Conservation (phyloP, 1,140 invertebrate species). For the Drosophila arizonae region DNA sequence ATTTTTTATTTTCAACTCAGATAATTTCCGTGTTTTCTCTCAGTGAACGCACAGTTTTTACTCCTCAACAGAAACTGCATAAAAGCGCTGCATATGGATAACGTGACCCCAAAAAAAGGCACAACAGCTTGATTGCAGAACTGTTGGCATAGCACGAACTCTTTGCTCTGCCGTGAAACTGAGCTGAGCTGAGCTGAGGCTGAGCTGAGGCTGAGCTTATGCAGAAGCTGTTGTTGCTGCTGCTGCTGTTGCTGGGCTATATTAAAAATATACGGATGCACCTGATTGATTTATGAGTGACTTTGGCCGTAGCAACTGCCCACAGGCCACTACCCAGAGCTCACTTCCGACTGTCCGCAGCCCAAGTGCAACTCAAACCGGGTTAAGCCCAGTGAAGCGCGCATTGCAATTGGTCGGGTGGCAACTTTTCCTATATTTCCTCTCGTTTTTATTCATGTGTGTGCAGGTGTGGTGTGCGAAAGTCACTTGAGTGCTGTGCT, state of each 20-base stretch:
- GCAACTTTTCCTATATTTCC: not conserved
- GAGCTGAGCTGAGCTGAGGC: slow-evolving; percentile 1
- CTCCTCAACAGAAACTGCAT: not conserved
- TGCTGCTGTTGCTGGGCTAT: slow-evolving; percentile 37
- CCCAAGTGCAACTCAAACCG: not conserved
- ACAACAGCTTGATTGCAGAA: not conserved
- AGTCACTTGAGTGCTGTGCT: not conserved
- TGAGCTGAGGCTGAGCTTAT: no score
- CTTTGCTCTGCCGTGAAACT: not conserved
- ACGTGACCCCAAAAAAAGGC: slow-evolving; percentile 31
- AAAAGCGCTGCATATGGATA: slow-evolving; percentile 44
- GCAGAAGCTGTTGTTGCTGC: no score
- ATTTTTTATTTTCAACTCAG: no score
- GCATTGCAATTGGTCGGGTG: slow-evolving; percentile 16
- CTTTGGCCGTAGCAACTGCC: slow-evolving; percentile 14
- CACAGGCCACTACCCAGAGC: slow-evolving; percentile 10
- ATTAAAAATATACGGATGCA: slow-evolving; percentile 68
- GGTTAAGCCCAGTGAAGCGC: slow-evolving; percentile 24
- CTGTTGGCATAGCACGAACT: not conserved
- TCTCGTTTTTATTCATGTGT: slow-evolving; percentile 9
- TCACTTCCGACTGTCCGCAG: slow-evolving; percentile 2
- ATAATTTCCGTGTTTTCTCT: not conserved
- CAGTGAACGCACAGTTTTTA: not conserved
- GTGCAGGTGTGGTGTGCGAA: not conserved
- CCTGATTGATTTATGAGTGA: slow-evolving; percentile 71